phyloP scores from a whole-genome alignment of 2,888 invertebrate species.

The Thelaira solivaga region DNA sequence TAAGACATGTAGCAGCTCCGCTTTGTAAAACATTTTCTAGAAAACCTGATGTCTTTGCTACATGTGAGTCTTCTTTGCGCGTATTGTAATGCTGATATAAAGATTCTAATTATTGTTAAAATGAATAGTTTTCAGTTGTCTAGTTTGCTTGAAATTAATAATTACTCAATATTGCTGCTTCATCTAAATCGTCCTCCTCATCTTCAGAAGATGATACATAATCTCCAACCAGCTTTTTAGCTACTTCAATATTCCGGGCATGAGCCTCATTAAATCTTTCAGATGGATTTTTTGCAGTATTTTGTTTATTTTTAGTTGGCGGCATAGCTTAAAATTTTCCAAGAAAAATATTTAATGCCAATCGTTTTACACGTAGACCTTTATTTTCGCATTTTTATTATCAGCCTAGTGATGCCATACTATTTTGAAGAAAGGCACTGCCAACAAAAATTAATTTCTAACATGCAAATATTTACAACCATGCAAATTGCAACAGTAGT shows the following conservation, averaged over 20 bases:
- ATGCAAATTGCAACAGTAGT: too few relatives aligned
- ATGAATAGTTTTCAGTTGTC: neutral
- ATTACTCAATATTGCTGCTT: slow-evolving; percentile 78
- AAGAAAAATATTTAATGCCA: neutral
- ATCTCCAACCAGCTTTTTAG: slow-evolving; percentile 77
- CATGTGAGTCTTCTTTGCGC: slow-evolving; percentile 57
- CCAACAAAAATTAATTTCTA: too few relatives aligned
- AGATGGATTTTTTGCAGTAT: slow-evolving; percentile 10
- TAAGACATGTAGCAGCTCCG: slow-evolving; percentile 89
- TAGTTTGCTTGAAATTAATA: neutral
- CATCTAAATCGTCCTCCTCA: slow-evolving; percentile 79
- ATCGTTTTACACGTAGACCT: slow-evolving; percentile 38
- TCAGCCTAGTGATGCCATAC: neutral
- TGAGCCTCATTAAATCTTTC: slow-evolving; percentile 77
- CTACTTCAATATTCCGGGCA: slow-evolving; percentile 78
- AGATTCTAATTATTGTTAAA: slow-evolving; percentile 73
- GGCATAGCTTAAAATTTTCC: slow-evolving; percentile 10
- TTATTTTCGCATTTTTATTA: neutral
- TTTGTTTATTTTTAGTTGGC: slow-evolving; percentile 28
- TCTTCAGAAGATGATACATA: slow-evolving; percentile 78
- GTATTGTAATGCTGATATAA: slow-evolving; percentile 78
- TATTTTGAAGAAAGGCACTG: too few relatives aligned
- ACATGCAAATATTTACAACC: too few relatives aligned
- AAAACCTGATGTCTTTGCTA: slow-evolving; percentile 82
- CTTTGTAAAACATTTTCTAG: slow-evolving; percentile 88